Evolutionary conservation across 2,113 vertebrate species (phyloP).

Genomic region (Seriola quinqueradiata): DNA sequence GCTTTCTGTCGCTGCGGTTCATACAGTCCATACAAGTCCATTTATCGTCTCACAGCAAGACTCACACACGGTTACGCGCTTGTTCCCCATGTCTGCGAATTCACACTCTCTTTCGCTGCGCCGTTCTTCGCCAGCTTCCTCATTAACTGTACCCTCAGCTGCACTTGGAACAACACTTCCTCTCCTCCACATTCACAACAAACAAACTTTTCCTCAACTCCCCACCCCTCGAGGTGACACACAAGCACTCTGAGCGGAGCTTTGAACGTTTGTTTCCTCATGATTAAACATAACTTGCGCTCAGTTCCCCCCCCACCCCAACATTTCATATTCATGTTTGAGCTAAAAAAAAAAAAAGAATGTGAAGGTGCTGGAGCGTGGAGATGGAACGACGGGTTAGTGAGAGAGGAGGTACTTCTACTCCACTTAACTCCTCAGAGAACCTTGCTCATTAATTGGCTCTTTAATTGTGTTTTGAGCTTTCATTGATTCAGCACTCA

Average conservation of each 20-base stretch:
- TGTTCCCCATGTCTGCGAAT: conserved; percentile 14
- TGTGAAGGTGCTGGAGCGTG: conserved; percentile 29
- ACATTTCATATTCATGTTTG: conserved; percentile 49
- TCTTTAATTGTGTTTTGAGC: conserved; percentile 78
- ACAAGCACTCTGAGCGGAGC: conserved; percentile 7
- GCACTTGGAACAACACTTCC: conserved; percentile 3
- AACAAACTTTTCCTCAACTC: conserved; percentile 40
- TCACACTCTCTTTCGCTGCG: not conserved
- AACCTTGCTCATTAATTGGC: conserved; percentile 61
- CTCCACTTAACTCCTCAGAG: conserved; percentile 60
- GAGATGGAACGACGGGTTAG: conserved; percentile 33
- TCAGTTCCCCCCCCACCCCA: not conserved
- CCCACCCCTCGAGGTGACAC: conserved; percentile 29
- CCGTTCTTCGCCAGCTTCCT: conserved; percentile 20
- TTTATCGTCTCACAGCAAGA: conserved; percentile 20
- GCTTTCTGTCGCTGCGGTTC: conserved; percentile 55
- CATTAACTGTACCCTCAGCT: conserved; percentile 28
- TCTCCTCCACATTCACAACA: conserved; percentile 32
- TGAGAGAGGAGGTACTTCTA: conserved; percentile 57
- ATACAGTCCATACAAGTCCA: conserved; percentile 3
- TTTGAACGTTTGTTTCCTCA: conserved; percentile 61
- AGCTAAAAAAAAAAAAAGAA: conserved; percentile 28
- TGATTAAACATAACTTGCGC: conserved; percentile 62
- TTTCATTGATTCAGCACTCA: conserved; percentile 62
- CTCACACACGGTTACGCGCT: conserved; percentile 23